Conservation (phyloP, 2,113 vertebrate species). For the Calidris pugnax region DNA sequence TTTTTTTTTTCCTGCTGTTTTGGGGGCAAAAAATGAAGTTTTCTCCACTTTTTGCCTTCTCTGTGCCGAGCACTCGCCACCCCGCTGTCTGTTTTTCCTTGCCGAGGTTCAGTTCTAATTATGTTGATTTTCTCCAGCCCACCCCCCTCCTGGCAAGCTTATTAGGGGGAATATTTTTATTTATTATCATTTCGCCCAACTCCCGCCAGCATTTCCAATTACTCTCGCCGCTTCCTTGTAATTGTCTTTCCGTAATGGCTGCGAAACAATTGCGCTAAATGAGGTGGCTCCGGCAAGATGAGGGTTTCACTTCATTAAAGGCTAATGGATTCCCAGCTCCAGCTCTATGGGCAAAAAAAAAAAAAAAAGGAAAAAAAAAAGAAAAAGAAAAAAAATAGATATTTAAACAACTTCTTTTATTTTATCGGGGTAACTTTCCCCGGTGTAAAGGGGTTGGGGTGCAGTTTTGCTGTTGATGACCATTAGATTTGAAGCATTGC, state of each 20-base stretch:
- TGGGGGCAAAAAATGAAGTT: slow-evolving; percentile 22
- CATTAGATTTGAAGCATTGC: fast-evolving
- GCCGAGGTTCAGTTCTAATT: slow-evolving; percentile 96
- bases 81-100: slow-evolving; percentile 84
- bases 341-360: slow-evolving; percentile 68
- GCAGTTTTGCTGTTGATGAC: fast-evolving
- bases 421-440: slow-evolving; percentile 48
- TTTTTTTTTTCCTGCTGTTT: not conserved
- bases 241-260: slow-evolving; percentile 99
- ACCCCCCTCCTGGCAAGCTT: slow-evolving; percentile 91
- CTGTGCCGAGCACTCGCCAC: slow-evolving; percentile 69
- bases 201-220: slow-evolving; percentile 99
- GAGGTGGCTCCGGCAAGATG: slow-evolving; percentile 99
- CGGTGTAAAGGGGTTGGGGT: not conserved
- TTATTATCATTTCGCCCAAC: slow-evolving; percentile 98
- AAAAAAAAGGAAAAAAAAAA: slow-evolving; percentile 31
- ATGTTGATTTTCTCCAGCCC: slow-evolving; percentile 98
- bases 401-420: slow-evolving; percentile 74
- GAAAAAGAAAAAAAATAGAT: slow-evolving; percentile 44
- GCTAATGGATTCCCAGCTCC: slow-evolving; percentile 99
- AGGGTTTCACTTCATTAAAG: slow-evolving; percentile 99
- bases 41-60: slow-evolving; percentile 56
- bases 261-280: slow-evolving; percentile 99
- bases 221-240: slow-evolving; percentile 99
- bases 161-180: slow-evolving; percentile 99